Evolutionary conservation across 2,888 invertebrate species (phyloP).

Genomic region (Habrosyne pyritoides): DNA sequence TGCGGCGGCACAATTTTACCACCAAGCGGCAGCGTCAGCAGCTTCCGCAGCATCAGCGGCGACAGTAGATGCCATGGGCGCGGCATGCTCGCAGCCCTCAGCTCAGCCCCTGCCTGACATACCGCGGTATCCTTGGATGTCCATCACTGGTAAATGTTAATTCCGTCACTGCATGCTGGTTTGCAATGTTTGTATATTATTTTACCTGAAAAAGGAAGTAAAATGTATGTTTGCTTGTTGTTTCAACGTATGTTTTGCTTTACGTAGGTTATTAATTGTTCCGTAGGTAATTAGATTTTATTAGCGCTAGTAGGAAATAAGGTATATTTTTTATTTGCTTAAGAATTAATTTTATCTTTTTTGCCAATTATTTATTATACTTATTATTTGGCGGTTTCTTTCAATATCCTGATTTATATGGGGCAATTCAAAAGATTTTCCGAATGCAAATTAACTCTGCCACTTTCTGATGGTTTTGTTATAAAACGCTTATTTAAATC

Average conservation of each 20-base stretch:
- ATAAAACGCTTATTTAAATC: background rate
- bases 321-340: background rate
- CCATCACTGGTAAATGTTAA: constrained; percentile 93
- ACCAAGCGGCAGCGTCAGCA: constrained; percentile 90
- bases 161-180: constrained; percentile 64
- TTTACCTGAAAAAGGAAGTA: constrained; percentile 31
- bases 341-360: background rate
- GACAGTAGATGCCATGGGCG: constrained; percentile 92
- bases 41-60: constrained; percentile 90
- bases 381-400: background rate
- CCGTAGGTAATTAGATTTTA: background rate
- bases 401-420: background rate
- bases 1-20: constrained; percentile 93
- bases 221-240: constrained; percentile 24
- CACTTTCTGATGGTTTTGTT: background rate
- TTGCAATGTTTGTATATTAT: constrained; percentile 29
- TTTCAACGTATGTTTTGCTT: background rate
- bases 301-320: background rate
- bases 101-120: constrained; percentile 96
- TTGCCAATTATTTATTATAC: background rate
- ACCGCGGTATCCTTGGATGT: constrained; percentile 98
- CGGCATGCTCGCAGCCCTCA: constrained; percentile 91
- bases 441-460: background rate
- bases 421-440: background rate
- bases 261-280: background rate